Percentiles rank a stretch among this genome's conserved stretches.
Conservation (phyloP, 1,140 invertebrate species). For the Lasioglossum baleicum region DNA sequence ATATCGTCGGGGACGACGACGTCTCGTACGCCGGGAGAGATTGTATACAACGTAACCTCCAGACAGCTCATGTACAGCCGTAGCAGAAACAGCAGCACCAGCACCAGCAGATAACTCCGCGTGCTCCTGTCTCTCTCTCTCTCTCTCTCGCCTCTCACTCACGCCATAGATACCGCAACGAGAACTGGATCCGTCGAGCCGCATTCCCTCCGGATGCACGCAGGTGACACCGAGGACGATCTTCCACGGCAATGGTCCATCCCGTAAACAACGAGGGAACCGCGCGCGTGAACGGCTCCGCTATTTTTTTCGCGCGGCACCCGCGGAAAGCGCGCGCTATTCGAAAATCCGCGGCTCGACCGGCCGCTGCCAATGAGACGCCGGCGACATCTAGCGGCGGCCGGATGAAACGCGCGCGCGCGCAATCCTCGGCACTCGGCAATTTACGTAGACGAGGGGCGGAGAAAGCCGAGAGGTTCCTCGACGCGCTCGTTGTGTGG, state of each 20-base stretch:
- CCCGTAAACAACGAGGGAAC: neutral
- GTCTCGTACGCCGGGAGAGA: neutral
- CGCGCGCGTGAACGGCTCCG: neutral
- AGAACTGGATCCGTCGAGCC: neutral
- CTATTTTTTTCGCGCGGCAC: neutral
- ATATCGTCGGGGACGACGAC: neutral
- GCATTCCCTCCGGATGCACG: neutral
- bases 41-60: neutral
- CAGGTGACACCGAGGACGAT: neutral
- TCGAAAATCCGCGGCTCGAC: slow-evolving; percentile 13
- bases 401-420: neutral
- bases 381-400: slow-evolving; percentile 51
- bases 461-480: slow-evolving; percentile 56
- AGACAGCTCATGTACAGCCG: neutral
- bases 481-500: slow-evolving; percentile 55
- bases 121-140: neutral
- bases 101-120: too few species aligned
- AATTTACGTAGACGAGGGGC: slow-evolving; percentile 38
- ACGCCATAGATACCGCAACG: neutral
- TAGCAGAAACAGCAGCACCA: too few species aligned
- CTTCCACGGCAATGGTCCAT: neutral
- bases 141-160: too few species aligned
- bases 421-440: slow-evolving; percentile 11
- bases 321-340: slow-evolving; percentile 18
- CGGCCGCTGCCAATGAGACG: neutral